phyloP scores from a whole-genome alignment of 2,888 invertebrate species.

The Cyrtodaria siliqua region DNA sequence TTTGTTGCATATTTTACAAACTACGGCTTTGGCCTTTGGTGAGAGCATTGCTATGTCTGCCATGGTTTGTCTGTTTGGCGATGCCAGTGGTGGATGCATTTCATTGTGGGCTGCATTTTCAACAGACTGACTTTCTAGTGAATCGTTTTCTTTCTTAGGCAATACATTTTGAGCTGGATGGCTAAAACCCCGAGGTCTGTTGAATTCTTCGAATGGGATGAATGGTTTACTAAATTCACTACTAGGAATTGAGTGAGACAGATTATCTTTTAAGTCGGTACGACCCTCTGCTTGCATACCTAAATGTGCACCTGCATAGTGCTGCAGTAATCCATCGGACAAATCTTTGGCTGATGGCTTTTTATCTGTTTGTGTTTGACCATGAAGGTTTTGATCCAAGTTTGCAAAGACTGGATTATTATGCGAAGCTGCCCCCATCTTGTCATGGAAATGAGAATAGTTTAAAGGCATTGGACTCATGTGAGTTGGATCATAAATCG shows the following conservation, averaged over 20 bases:
- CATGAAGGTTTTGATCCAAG: not conserved
- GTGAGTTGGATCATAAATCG: slow-evolving; percentile 21
- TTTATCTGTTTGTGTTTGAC: not conserved
- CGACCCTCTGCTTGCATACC: slow-evolving; percentile 46
- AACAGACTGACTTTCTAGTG: not conserved
- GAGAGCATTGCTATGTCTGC: slow-evolving; percentile 23
- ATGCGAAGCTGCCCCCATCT: too few relatives aligned
- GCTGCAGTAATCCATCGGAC: slow-evolving; percentile 34
- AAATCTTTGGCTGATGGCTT: not conserved
- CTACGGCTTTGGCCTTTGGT: slow-evolving; percentile 37
- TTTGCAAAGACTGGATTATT: not conserved
- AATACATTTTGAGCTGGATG: too few relatives aligned
- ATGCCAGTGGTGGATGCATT: not conserved
- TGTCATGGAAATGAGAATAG: too few relatives aligned
- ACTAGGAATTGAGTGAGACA: too few relatives aligned
- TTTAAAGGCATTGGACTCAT: slow-evolving; percentile 5
- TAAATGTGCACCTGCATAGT: slow-evolving; percentile 47
- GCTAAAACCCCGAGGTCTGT: too few relatives aligned
- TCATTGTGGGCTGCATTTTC: not conserved
- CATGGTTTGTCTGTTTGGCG: slow-evolving; percentile 4
- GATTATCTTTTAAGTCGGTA: too few relatives aligned
- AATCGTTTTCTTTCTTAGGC: too few relatives aligned
- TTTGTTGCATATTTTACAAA: slow-evolving; percentile 50
- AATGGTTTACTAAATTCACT: too few relatives aligned
- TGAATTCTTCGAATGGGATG: too few relatives aligned